These are phyloP conservation scores for Rhegmatorhina hoffmannsi DNA, from an alignment of 2,113 vertebrate species.

Conservation along the genomic window DNA sequence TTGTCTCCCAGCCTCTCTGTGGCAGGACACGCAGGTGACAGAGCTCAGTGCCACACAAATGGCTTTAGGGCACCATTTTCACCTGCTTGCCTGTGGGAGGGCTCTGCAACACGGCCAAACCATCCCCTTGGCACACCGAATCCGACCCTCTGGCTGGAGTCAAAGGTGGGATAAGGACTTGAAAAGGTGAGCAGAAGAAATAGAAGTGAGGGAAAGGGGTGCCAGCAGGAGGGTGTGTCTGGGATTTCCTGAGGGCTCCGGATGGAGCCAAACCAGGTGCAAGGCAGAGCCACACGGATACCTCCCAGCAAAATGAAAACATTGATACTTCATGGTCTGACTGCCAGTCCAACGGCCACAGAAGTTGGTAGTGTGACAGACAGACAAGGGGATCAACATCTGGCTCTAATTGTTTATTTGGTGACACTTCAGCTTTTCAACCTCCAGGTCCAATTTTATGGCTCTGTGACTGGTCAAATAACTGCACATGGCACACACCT, in stretches of 20 bases:
- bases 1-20: rapidly evolving
- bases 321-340: not conserved
- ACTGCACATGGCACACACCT: not conserved
- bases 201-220: rapidly evolving
- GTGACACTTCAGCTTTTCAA: not conserved
- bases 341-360: not conserved
- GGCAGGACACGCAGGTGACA: not conserved
- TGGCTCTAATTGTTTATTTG: not conserved
- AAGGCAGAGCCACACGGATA: rapidly evolving
- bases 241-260: not conserved
- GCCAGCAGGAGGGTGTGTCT: rapidly evolving
- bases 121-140: rapidly evolving
- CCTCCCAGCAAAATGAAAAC: not conserved
- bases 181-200: not conserved
- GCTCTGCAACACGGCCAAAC: not conserved
- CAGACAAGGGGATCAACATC: not conserved
- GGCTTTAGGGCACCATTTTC: rapidly evolving
- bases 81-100: rapidly evolving
- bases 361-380: not conserved
- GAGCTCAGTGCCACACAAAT: not conserved
- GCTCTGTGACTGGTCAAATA: not conserved
- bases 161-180: not conserved
- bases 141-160: not conserved
- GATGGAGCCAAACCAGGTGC: rapidly evolving
- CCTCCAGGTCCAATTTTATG: not conserved